These are phyloP conservation scores for Dromiciops gliroides DNA, from an alignment of 2,113 vertebrate genomes.

Conservation along the genomic window DNA sequence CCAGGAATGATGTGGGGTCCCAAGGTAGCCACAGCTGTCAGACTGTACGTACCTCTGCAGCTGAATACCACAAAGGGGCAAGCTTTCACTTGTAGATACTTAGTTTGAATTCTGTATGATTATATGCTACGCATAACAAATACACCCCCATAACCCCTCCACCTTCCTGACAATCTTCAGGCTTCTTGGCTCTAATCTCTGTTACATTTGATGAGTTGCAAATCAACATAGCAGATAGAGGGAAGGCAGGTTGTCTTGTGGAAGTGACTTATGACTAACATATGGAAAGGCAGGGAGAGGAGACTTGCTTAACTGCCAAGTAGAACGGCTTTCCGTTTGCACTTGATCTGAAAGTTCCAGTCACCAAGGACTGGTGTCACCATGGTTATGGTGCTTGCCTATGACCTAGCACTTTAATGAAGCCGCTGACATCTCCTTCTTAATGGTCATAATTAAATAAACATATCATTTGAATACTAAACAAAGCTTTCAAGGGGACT, in stretches of 20 bases:
- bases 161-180: constrained; percentile 9
- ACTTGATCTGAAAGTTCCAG: neutral
- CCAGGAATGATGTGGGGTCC: neutral
- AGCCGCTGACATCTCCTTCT: neutral
- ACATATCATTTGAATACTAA: constrained; percentile 62
- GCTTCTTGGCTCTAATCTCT: constrained; percentile 5
- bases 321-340: neutral
- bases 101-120: constrained; percentile 35
- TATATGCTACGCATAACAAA: neutral
- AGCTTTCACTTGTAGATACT: neutral
- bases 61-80: neutral
- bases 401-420: constrained; percentile 9
- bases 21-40: no score
- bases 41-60: neutral
- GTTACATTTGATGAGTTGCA: constrained; percentile 26
- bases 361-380: neutral
- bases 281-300: neutral
- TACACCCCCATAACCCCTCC: neutral
- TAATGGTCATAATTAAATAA: constrained; percentile 44
- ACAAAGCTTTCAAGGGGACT: constrained; percentile 52
- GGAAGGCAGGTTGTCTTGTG: neutral
- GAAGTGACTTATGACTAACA: neutral
- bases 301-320: neutral
- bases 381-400: neutral
- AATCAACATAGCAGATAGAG: neutral